phyloP scores from a whole-genome alignment of 2,797 vertebrate genomes.

The Alca torda region DNA sequence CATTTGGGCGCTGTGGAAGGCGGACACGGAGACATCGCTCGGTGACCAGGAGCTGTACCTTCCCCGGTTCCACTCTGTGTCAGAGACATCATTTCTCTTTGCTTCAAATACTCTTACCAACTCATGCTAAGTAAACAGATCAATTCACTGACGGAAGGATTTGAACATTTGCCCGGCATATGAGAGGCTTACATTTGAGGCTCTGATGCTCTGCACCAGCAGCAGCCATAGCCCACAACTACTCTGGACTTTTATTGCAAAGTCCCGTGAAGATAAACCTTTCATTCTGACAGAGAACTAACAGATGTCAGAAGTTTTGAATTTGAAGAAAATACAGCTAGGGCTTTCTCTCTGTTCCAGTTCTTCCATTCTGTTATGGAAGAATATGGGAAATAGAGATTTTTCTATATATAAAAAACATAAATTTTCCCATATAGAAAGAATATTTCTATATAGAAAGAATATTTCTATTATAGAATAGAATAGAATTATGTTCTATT shows the following conservation, averaged over 20 bases:
- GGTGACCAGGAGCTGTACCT: not conserved
- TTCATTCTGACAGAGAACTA: not conserved
- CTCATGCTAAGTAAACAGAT: not conserved
- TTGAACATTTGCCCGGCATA: not conserved
- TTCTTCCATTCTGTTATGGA: not conserved
- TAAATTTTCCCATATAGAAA: too few species aligned
- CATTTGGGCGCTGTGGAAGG: rapidly evolving
- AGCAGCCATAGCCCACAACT: not conserved
- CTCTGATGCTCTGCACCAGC: not conserved
- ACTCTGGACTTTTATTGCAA: rapidly evolving
- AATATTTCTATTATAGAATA: too few species aligned
- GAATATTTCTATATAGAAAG: too few species aligned
- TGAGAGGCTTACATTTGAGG: not conserved
- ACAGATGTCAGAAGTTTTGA: not conserved
- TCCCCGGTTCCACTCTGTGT: not conserved
- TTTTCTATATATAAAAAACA: too few species aligned
- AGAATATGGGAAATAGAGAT: too few species aligned
- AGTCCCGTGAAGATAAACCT: not conserved
- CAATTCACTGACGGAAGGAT: not conserved
- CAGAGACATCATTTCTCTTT: not conserved
- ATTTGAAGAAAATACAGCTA: not conserved
- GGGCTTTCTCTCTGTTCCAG: not conserved
- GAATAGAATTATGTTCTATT: too few species aligned
- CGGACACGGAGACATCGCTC: rapidly evolving
- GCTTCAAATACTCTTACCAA: not conserved